Evolutionary conservation across 2,113 vertebrate species (phyloP).

Genomic region (Morone chrysops): DNA sequence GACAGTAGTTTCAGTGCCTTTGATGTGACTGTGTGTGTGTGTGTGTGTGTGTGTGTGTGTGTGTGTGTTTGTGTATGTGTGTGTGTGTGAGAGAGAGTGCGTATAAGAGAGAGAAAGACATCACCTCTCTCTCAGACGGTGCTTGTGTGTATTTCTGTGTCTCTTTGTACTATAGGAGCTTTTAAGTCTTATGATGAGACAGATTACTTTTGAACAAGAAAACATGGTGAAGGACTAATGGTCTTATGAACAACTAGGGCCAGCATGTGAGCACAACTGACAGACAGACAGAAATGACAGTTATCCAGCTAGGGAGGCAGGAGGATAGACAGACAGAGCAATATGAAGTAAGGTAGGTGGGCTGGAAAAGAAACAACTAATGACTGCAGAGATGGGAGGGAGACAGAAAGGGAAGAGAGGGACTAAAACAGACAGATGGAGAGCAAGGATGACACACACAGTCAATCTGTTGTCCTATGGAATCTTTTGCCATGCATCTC

Average conservation of each 20-base stretch:
- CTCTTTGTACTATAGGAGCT: constrained; percentile 16
- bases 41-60: background rate
- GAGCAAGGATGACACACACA: constrained; percentile 13
- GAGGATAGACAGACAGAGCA: background rate
- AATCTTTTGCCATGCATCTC: constrained; percentile 6
- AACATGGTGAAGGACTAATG: constrained; percentile 43
- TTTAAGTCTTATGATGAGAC: constrained; percentile 42
- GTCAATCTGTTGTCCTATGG: constrained; percentile 5
- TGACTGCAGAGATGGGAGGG: constrained; percentile 30
- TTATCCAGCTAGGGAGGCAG: background rate
- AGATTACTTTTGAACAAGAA: constrained; percentile 29
- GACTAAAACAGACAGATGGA: constrained; percentile 33
- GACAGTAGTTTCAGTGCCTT: constrained; percentile 5
- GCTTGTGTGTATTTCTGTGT: background rate
- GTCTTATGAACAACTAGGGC: constrained; percentile 17
- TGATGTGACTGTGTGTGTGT: constrained; percentile 15
- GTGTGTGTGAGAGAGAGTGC: too few relatives aligned
- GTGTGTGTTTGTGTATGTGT: background rate
- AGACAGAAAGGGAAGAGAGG: background rate
- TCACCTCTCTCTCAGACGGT: background rate
- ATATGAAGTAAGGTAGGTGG: constrained; percentile 13
- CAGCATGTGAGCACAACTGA: constrained; percentile 8
- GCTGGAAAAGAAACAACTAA: constrained; percentile 25
- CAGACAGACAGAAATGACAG: constrained; percentile 20
- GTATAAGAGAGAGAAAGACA: background rate